Percentiles rank a stretch among this genome's conserved stretches.
These are phyloP conservation scores for Helobdella robusta DNA, from an alignment of 2,888 invertebrate species.

Conservation along the genomic window DNA sequence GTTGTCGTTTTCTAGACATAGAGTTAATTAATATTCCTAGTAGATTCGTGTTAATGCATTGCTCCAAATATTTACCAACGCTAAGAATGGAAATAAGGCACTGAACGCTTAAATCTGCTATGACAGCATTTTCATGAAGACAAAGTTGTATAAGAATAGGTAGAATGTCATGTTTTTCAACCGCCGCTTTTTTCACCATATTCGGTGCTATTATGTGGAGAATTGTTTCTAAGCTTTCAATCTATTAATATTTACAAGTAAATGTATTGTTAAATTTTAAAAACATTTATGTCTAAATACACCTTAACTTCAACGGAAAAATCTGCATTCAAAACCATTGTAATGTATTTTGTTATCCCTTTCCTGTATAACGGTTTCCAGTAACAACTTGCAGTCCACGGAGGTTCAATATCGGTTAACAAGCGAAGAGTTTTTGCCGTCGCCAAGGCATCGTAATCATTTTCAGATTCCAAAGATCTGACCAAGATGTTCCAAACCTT, in stretches of 20 bases:
- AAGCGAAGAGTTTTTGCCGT: slow-evolving; percentile 17
- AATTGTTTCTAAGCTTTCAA: slow-evolving; percentile 2
- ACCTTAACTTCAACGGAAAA: slow-evolving; percentile 11
- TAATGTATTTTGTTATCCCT: slow-evolving; percentile 13
- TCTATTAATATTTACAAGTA: too few species aligned
- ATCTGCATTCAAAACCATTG: background rate
- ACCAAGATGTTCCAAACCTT: slow-evolving; percentile 16
- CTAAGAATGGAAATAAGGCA: background rate
- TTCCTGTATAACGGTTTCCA: slow-evolving; percentile 12
- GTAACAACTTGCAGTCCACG: slow-evolving; percentile 5
- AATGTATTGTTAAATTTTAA: background rate
- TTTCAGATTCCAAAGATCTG: background rate
- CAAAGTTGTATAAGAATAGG: background rate
- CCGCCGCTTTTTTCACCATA: background rate
- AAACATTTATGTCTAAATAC: background rate
- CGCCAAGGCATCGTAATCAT: slow-evolving; percentile 7
- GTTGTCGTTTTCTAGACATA: background rate
- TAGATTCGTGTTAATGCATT: slow-evolving; percentile 1
- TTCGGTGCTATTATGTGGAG: slow-evolving; percentile 2
- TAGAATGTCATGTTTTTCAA: slow-evolving; percentile 13
- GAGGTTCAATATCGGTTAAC: slow-evolving; percentile 9
- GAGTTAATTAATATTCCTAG: background rate
- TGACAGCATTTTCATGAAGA: background rate
- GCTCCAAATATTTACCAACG: background rate
- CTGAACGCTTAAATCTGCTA: background rate